Evolutionary conservation across 64 coral and sea anemone species (phyloP), one percentile per base, ranked within the genome.

Genomic region (Actinia equina): DNA sequence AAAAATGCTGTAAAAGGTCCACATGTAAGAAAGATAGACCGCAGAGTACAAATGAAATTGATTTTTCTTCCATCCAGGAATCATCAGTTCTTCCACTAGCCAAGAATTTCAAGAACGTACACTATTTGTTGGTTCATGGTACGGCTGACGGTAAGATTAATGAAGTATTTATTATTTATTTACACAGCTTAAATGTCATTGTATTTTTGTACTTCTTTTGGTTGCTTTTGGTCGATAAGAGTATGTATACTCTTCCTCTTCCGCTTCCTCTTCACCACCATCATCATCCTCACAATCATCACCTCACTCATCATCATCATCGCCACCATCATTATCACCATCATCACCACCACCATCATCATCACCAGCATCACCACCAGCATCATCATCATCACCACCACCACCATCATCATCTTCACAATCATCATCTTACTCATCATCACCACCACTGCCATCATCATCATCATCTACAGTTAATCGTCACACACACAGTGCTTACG

Each of bases 111-210:
- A 82, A 79, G 3, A 83, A 71, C 15, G 90, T 92, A 11, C 58
- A 87, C 59, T 92, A 87, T 59, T 85, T 92, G 22, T 52, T 92
- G 46, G 86, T 92, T 12, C 90, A 92, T 27, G 90, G 90, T 17
- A 81, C 90, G 11, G 90, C 55, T 44, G 90, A 87, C 22, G 90
- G 90, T 92, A 85, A 52, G 42, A 22, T 52, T 81, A 14, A 49
- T 26, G 49, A 6, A 3, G 6, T 63, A 65, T 65, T 65, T 5
- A 23, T 57, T 57, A 14, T 57, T n/a, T n/a, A n/a, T n/a, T n/a
- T n/a, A n/a, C 46, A 49, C 4, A 49, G 7, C 46, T 49, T 6
- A 49, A 8, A 49, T 49, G 4, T 49, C 7, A 49, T 49, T 49
- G 46, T 1, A 49, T 4, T 49, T 49, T 8, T 8, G 46, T 49